phyloP scores from a whole-genome alignment of 2,113 vertebrate species.

The Lamprologus sp. region DNA sequence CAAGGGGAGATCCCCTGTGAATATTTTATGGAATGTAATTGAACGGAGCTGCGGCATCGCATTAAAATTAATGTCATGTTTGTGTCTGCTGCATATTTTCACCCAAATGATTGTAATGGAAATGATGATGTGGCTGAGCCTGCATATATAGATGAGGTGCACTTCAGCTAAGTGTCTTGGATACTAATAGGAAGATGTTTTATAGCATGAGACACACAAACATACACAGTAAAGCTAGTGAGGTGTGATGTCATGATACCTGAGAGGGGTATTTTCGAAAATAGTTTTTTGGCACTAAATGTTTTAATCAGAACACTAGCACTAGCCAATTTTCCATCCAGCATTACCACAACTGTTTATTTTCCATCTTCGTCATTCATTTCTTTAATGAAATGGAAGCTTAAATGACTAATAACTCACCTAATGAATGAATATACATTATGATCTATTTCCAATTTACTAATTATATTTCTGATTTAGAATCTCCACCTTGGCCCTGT shows the following conservation, averaged over 20 bases:
- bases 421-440: background rate
- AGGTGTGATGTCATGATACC: constrained; percentile 14
- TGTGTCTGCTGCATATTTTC: constrained; percentile 61
- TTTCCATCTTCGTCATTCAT: background rate
- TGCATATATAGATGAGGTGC: constrained; percentile 40
- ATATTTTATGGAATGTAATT: constrained; percentile 70
- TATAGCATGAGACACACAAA: constrained; percentile 43
- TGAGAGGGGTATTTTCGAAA: background rate
- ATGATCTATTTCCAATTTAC: background rate
- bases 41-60: constrained; percentile 49
- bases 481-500: background rate
- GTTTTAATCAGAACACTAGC: background rate
- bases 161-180: constrained; percentile 40
- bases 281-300: background rate
- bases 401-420: background rate
- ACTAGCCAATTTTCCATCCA: background rate
- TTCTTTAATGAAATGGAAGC: background rate
- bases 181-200: constrained; percentile 60
- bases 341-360: background rate
- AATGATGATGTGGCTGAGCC: constrained; percentile 56
- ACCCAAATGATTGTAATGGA: constrained; percentile 65
- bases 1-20: constrained; percentile 47
- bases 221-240: background rate
- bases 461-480: background rate
- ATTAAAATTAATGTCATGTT: constrained; percentile 71